Evolutionary conservation across 2,113 vertebrate genomes (phyloP).

Genomic region (Aplodontia rufa): DNA sequence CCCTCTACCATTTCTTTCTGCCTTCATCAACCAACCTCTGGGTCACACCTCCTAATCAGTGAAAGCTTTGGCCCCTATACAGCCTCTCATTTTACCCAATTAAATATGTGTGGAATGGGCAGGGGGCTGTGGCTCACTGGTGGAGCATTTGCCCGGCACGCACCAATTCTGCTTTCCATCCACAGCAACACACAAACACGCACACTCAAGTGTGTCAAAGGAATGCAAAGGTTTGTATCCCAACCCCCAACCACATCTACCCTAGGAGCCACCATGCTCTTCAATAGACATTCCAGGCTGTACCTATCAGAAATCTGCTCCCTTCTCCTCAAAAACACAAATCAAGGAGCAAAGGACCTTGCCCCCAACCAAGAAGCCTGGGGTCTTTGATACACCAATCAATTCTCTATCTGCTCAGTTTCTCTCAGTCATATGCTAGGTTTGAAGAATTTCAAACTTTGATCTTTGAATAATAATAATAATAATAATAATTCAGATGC

Average conservation of each 20-base stretch:
- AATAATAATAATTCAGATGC: neutral
- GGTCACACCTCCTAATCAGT: neutral
- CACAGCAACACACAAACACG: neutral
- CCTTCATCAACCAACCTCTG: neutral
- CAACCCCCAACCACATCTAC: neutral
- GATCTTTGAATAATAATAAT: neutral
- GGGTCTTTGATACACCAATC: neutral
- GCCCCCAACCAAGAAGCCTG: neutral
- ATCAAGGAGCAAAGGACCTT: neutral
- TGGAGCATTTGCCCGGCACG: neutral
- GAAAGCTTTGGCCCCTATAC: neutral
- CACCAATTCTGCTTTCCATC: neutral
- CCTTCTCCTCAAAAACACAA: neutral
- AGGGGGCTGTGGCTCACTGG: neutral
- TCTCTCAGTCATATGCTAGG: neutral
- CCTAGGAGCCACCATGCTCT: neutral
- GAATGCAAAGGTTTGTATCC: neutral
- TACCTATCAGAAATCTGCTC: neutral
- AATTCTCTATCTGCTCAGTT: neutral
- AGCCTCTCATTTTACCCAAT: neutral
- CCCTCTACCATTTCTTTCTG: neutral
- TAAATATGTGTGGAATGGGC: neutral
- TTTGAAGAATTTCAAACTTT: neutral
- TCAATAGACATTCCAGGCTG: neutral
- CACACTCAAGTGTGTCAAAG: neutral